Base-by-base conservation (phyloP, 2,797 vertebrate species). In the Clamator glandarius region DNA sequence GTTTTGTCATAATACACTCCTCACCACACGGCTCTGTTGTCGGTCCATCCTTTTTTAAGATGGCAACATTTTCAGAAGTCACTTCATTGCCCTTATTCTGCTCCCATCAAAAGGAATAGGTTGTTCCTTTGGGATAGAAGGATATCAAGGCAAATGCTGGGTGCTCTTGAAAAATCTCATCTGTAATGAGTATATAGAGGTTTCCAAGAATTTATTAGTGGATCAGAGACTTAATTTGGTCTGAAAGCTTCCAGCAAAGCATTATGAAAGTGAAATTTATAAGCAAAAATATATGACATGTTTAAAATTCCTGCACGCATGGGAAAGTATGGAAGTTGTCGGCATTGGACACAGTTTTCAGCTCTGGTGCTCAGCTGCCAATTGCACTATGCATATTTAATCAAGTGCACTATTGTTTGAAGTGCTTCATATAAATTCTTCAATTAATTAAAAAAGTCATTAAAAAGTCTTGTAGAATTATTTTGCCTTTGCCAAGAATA, bases 371-470 rank as follows among this genome's bases (percentile, higher is more conserved):
- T 79, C 46, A 62, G 58, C 3, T 94, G 73, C 79, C 76, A 84
- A 7, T 58, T 44, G 11, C 70, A 26, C 78, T 61, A 80, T 76
- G 69, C 58, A 69, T 87, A 85, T 81, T 89, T 91, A 77, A 85
- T 80, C 58, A 48, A 92, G 66, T 28, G 46, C 29, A 29, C 33
- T 20, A 21, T 68, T 91, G 42, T 87, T 94, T 54, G 28, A 78
- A 87, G 61, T 26, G 29, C 62, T 87, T 83, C 58, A 87, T 92
- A 89, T 70, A 69, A 88, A 92, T 89, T 84, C 83, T 76, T 93
- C 89, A 85, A 75, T 85, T 93, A 89, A 91, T 85, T 92, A 93
- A 88, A 62, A 82, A 82, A 89, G 15, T 39, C 7, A 78, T 75
- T n/a, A 76, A 89, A 85, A 88, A 36, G 57, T 69, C 61, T 72